Evolutionary conservation across 2,113 vertebrate genomes (phyloP).

Genomic region (Xenopus borealis): DNA sequence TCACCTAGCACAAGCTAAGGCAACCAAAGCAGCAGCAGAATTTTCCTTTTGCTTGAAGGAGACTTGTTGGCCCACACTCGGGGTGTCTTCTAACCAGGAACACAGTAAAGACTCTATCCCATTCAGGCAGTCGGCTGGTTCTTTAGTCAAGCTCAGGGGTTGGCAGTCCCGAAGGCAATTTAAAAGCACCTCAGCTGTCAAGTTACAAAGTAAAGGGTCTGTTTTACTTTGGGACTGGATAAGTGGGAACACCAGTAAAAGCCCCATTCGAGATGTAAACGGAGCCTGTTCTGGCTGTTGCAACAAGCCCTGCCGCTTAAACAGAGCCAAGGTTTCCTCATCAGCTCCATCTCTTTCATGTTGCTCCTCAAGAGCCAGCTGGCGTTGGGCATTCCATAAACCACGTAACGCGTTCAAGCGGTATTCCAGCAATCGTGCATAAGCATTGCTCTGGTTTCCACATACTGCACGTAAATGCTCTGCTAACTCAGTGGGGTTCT

Average conservation of each 20-base stretch:
- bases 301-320: constrained; percentile 90
- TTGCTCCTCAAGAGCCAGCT: constrained; percentile 93
- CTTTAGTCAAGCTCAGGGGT: constrained; percentile 95
- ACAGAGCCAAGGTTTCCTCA: constrained; percentile 87
- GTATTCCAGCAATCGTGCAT: constrained; percentile 91
- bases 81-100: constrained; percentile 89
- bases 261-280: constrained; percentile 91
- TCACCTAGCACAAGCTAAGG: constrained; percentile 94
- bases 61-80: constrained; percentile 66
- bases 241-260: constrained; percentile 92
- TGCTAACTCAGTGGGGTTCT: constrained; percentile 86
- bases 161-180: constrained; percentile 95
- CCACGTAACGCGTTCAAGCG: constrained; percentile 92
- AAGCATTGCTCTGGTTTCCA: constrained; percentile 97
- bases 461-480: constrained; percentile 91
- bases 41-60: constrained; percentile 88
- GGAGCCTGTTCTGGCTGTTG: constrained; percentile 93
- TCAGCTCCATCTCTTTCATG: constrained; percentile 89
- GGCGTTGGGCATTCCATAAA: constrained; percentile 94
- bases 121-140: constrained; percentile 92
- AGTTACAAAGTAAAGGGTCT: constrained; percentile 92
- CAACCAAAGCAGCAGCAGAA: constrained; percentile 92
- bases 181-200: constrained; percentile 94
- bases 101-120: constrained; percentile 91
- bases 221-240: constrained; percentile 94